Evolutionary conservation across 1,140 invertebrate genomes (phyloP).

Genomic region (Lucilia sericata): DNA sequence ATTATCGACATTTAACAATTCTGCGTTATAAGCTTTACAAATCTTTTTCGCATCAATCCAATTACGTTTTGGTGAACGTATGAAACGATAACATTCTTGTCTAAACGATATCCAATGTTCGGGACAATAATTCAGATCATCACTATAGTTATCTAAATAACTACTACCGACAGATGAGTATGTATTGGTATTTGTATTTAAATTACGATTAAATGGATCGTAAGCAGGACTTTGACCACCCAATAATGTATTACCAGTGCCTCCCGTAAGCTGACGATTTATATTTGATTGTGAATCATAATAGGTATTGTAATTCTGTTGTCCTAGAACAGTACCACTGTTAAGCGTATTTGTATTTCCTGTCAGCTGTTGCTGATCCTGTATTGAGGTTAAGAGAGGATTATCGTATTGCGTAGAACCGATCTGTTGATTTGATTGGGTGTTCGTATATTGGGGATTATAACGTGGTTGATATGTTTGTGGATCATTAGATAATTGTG

Average conservation of each 20-base stretch:
- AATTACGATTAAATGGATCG: conserved; percentile 58
- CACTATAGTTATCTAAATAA: conserved; percentile 57
- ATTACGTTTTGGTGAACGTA: conserved; percentile 83
- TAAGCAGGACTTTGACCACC: conserved; percentile 51
- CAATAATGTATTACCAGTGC: conserved; percentile 44
- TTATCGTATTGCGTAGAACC: conserved; percentile 56
- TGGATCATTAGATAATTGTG: conserved; percentile 55
- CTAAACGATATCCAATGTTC: conserved; percentile 83
- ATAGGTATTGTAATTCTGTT: conserved; percentile 50
- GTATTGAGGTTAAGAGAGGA: conserved; percentile 53
- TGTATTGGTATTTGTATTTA: conserved; percentile 51
- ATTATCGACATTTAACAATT: conserved; percentile 82
- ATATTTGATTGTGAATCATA: conserved; percentile 48
- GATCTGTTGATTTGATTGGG: conserved; percentile 50
- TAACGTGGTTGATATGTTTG: conserved; percentile 61
- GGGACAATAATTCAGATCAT: conserved; percentile 75
- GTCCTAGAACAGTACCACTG: conserved; percentile 37
- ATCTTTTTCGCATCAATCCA: conserved; percentile 83
- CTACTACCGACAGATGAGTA: conserved; percentile 46
- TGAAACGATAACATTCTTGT: conserved; percentile 87
- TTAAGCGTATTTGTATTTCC: conserved; percentile 46
- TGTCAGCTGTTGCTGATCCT: conserved; percentile 48
- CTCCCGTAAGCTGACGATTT: conserved; percentile 49
- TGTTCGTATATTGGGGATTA: conserved; percentile 61
- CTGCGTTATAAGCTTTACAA: conserved; percentile 84